Percentiles rank a stretch among this genome's conserved stretches.
These are phyloP conservation scores for Nemotelus pantherinus DNA, from an alignment of 2,888 invertebrate genomes.

Conservation along the genomic window DNA sequence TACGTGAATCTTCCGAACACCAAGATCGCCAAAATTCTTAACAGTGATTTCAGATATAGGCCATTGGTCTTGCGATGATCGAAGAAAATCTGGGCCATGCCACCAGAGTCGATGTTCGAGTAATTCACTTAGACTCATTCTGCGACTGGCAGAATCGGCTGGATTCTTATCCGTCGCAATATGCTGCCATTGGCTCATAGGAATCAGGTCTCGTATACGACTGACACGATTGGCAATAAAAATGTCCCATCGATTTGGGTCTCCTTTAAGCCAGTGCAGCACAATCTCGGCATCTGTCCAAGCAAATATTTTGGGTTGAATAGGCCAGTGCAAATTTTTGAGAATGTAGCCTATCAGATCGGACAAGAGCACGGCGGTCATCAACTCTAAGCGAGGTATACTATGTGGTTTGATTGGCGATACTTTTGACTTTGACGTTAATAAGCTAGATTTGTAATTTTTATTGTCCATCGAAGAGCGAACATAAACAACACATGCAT, in stretches of 20 bases:
- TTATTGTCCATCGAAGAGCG: no score
- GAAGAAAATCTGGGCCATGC: no score
- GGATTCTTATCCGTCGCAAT: background rate
- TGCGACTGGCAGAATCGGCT: background rate
- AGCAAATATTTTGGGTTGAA: no score
- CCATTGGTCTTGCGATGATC: no score
- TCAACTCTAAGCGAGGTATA: background rate
- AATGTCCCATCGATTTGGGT: background rate
- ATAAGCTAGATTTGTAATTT: no score
- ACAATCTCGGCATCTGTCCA: no score
- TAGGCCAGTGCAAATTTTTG: no score
- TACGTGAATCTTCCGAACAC: no score
- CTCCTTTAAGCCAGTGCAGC: background rate
- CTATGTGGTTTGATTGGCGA: background rate
- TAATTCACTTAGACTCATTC: background rate
- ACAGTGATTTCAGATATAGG: no score
- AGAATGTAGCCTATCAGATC: background rate
- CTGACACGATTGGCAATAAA: background rate
- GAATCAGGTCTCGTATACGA: background rate
- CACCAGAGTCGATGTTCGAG: background rate
- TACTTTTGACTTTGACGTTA: no score
- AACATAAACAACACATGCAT: no score
- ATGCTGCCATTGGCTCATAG: background rate
- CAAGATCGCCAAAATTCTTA: no score
- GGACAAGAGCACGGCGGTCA: background rate